phyloP scores from a whole-genome alignment of 2,797 vertebrate genomes.

The Tragelaphus oryx region DNA sequence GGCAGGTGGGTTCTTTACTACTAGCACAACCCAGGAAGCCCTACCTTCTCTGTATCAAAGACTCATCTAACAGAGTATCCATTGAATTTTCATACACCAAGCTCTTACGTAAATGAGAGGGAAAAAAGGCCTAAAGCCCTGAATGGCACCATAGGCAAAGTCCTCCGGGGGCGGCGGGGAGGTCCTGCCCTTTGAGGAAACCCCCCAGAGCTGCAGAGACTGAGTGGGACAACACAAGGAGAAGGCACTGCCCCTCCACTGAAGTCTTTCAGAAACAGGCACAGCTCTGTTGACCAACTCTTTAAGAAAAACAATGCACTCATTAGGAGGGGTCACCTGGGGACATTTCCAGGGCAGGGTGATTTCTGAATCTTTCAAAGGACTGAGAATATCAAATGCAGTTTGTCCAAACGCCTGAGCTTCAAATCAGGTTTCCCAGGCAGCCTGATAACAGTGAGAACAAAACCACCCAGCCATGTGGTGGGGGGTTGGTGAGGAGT shows the following conservation, averaged over 20 bases:
- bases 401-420: background rate
- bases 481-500: background rate
- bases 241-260: background rate
- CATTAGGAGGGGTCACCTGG: background rate
- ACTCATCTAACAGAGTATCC: background rate
- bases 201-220: background rate
- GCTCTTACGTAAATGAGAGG: background rate
- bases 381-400: background rate
- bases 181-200: background rate
- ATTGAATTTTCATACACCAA: background rate
- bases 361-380: background rate
- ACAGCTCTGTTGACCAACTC: background rate
- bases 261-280: background rate
- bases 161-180: too few relatives aligned
- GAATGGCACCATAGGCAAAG: background rate
- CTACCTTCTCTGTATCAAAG: background rate
- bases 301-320: background rate
- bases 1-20: background rate
- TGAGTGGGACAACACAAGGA: too few relatives aligned
- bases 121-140: background rate
- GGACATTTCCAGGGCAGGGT: background rate
- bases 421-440: background rate
- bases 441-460: background rate
- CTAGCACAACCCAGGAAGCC: background rate
- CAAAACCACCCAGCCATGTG: background rate